Evolutionary conservation across 2,797 vertebrate genomes (phyloP).

Genomic region (Tokudaia muenninki): DNA sequence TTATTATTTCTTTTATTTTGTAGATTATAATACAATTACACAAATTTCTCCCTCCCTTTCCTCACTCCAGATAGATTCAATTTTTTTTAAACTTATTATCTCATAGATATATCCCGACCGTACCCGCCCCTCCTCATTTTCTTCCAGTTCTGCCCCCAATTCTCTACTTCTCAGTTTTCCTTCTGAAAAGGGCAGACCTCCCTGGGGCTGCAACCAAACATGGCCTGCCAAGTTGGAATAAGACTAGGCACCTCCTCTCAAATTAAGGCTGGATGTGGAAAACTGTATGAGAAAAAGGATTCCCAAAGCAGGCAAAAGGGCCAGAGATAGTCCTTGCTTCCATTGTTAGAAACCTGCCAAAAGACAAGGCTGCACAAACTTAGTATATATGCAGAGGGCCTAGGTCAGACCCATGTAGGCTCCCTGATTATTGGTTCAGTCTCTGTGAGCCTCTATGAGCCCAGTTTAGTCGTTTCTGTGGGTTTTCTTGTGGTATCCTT

Average conservation of each 20-base stretch:
- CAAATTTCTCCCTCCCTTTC: not conserved
- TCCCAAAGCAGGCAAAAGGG: not conserved
- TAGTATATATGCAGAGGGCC: not conserved
- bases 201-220: not conserved
- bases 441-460: not conserved
- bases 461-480: not conserved
- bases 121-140: not conserved
- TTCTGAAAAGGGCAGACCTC: not conserved
- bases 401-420: not conserved
- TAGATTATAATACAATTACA: not conserved
- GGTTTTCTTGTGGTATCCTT: not conserved
- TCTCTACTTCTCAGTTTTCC: not conserved
- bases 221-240: not conserved
- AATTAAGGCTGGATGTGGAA: not conserved
- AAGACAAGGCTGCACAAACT: not conserved
- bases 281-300: not conserved
- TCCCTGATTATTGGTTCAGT: not conserved
- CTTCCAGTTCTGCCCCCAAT: not conserved
- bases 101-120: not conserved
- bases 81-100: not conserved
- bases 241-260: not conserved
- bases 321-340: not conserved
- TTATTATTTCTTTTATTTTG: not conserved
- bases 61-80: not conserved
- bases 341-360: not conserved